Base-by-base conservation (phyloP, 2,113 vertebrate species). In the Hippocampus guttulatus region DNA sequence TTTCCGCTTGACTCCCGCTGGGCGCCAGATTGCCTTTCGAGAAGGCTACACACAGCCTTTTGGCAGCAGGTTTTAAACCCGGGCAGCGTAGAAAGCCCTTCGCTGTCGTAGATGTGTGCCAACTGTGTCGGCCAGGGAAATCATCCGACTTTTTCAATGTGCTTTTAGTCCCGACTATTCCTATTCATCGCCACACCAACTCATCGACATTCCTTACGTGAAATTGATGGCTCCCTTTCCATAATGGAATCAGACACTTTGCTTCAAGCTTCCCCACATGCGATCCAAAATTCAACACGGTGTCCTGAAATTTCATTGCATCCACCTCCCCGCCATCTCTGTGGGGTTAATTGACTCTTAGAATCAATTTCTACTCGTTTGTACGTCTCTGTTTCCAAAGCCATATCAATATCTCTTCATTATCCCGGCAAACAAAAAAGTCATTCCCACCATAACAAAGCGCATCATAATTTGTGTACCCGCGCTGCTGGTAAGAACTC, bases 271-370 rank as follows among this genome's bases (percentile, higher is more conserved):
- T 82, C 45, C 70, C 77, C 81, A 68, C 79, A 38, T 49, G 52
- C 69, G 57, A 75, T 87, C 63, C 75, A 80, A 83, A 84, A 86
- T 82, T 80, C 75, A 76, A 85, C 75, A 77, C 33, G 81, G 52
- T 69, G 75, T 84, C 73, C 72, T 69, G 75, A 82, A 75, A 87
- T 75, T 81, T 75, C 74, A 69, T 69, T 73, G 80, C 83, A 80
- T 84, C 83, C 85, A 83, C 33, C 5, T 6, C 33, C 33, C 33
- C 5, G 33, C 33, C 33, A 85, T 89, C 86, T 83, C 54, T 75
- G 71, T 58, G 21, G 73, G 89, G 88, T 91, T 89, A 90, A 91
- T 88, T 89, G 86, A 85, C 86, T 90, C 85, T 89, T 81, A 81
- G 79, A 88, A 85, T 90, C 81, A 77, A 88, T 89, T 89, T 88